Evolutionary conservation across 1,140 invertebrate species (phyloP).

Genomic region (Pseudomyrmex concolor): DNA sequence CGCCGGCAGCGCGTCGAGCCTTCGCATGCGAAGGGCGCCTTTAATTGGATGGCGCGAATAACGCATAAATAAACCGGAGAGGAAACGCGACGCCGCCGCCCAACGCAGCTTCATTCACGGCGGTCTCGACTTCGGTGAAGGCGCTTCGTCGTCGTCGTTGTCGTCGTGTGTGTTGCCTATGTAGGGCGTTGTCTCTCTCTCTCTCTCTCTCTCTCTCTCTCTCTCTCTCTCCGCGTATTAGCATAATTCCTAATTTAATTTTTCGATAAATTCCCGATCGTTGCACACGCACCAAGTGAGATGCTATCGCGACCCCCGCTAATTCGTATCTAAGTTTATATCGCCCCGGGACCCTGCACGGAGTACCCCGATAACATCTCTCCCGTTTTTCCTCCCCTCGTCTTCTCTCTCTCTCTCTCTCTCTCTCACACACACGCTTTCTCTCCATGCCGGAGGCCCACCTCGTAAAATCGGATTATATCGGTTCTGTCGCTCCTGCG

Average conservation of each 20-base stretch:
- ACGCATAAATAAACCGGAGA: conserved; percentile 45
- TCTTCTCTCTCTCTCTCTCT: conserved; percentile 18
- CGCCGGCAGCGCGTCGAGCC: conserved; percentile 9
- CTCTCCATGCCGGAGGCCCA: conserved; percentile 53
- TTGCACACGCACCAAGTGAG: conserved; percentile 69
- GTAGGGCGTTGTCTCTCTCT: conserved; percentile 12
- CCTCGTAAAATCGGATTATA: conserved; percentile 79
- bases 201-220: no score
- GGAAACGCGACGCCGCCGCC: conserved; percentile 44
- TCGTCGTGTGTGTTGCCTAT: background rate
- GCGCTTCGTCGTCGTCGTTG: background rate
- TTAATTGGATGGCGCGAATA: conserved; percentile 53
- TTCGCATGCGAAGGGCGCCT: background rate
- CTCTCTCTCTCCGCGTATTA: conserved; percentile 65
- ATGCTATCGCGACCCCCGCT: conserved; percentile 81
- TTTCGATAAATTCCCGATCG: conserved; percentile 79
- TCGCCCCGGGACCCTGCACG: conserved; percentile 68
- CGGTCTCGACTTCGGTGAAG: conserved; percentile 24
- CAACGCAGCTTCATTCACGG: conserved; percentile 41
- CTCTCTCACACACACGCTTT: conserved; percentile 15
- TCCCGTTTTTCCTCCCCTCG: background rate
- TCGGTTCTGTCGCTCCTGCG: conserved; percentile 69
- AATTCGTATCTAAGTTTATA: conserved; percentile 83
- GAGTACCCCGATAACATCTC: conserved; percentile 77
- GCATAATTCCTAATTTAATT: conserved; percentile 83